Conservation (phyloP, 2,888 invertebrate genomes). For the Gibbula magus region DNA sequence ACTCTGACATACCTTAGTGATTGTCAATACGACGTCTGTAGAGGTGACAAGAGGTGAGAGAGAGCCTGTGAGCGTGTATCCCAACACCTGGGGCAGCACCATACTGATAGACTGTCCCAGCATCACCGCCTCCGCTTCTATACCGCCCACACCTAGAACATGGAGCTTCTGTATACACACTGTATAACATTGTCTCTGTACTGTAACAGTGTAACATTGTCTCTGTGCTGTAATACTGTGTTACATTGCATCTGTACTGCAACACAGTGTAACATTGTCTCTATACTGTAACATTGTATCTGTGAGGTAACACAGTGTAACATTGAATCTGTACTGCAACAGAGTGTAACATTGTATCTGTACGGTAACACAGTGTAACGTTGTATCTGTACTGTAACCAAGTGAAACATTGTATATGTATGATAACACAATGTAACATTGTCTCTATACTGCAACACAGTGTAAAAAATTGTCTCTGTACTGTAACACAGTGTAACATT, state of each 20-base stretch:
- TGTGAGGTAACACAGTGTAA: too few relatives aligned
- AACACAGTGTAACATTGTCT: too few relatives aligned
- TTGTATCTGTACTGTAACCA: too few relatives aligned
- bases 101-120: slow-evolving; percentile 97
- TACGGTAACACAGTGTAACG: too few relatives aligned
- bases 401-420: too few relatives aligned
- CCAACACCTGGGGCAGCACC: slow-evolving; percentile 96
- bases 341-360: too few relatives aligned
- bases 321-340: too few relatives aligned
- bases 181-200: not conserved
- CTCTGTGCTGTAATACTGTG: not conserved
- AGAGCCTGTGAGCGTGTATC: slow-evolving; percentile 89
- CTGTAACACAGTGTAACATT: not conserved
- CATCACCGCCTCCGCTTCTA: slow-evolving; percentile 99
- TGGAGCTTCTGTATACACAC: not conserved
- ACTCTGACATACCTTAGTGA: slow-evolving; percentile 87
- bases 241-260: not conserved
- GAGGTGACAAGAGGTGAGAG: slow-evolving; percentile 91
- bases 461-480: not conserved
- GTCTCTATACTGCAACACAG: not conserved
- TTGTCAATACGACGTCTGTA: slow-evolving; percentile 96
- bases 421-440: too few relatives aligned
- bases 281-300: too few relatives aligned
- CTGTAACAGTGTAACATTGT: not conserved
- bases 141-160: slow-evolving; percentile 80